Percentiles rank a stretch among this genome's conserved stretches.
These are phyloP conservation scores for Rhinoraja longicauda DNA, from an alignment of 2,797 vertebrate genomes.

Conservation along the genomic window DNA sequence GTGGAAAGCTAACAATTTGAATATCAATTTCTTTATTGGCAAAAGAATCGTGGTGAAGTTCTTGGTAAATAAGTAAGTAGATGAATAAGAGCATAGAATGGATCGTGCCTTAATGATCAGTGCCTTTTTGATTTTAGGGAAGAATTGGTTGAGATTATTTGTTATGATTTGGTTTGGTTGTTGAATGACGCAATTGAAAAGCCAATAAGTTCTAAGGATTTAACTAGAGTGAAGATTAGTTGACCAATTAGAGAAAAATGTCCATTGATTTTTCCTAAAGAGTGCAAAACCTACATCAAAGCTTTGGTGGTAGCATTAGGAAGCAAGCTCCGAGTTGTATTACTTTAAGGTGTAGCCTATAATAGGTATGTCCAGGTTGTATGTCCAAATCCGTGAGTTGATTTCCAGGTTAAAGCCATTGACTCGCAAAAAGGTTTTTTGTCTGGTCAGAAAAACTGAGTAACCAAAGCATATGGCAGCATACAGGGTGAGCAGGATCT, in stretches of 20 bases:
- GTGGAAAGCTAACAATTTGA: background rate
- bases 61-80: background rate
- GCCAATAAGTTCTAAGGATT: background rate
- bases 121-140: conserved; percentile 17
- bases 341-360: background rate
- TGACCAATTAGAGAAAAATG: background rate
- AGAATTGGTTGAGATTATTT: background rate
- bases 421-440: background rate
- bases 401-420: background rate
- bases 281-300: background rate
- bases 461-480: background rate
- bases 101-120: conserved; percentile 24
- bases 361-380: background rate
- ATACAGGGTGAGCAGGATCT: background rate
- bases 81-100: background rate
- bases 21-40: too few species aligned
- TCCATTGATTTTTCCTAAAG: background rate
- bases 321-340: background rate
- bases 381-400: too few species aligned
- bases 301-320: background rate
- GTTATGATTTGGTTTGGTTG: background rate
- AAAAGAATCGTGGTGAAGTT: background rate
- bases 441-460: background rate
- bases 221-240: background rate
- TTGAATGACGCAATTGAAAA: background rate